Percentiles rank a stretch among this genome's conserved stretches.
These are phyloP conservation scores for Geopemphigus sp. DNA, from an alignment of 1,140 invertebrate species.

Conservation along the genomic window DNA sequence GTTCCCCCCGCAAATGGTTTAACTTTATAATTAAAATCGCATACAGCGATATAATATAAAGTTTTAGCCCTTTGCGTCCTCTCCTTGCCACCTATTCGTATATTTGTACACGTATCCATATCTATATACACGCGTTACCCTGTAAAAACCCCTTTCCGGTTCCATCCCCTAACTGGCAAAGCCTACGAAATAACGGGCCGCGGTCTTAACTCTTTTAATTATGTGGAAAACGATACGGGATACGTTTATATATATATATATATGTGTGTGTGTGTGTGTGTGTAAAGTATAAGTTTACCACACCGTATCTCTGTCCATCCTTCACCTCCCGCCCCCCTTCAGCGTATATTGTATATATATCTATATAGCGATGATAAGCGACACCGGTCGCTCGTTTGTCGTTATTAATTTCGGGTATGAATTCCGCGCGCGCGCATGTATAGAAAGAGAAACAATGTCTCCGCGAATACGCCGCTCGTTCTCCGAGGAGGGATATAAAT, in stretches of 20 bases:
- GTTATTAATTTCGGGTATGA: no score
- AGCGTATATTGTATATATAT: no score
- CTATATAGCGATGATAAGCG: no score
- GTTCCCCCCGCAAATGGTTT: slow-evolving; percentile 44
- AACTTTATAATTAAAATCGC: slow-evolving; percentile 50
- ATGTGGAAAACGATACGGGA: slow-evolving; percentile 35
- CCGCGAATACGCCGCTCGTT: no score
- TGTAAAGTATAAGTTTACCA: not conserved
- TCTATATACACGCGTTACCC: no score
- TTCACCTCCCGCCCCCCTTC: no score
- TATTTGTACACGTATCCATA: no score
- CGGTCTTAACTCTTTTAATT: slow-evolving; percentile 31
- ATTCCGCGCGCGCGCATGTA: no score
- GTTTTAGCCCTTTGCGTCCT: slow-evolving; percentile 17
- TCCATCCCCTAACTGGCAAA: not conserved
- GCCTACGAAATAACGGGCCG: slow-evolving; percentile 3
- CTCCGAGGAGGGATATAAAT: no score
- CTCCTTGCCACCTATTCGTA: not conserved
- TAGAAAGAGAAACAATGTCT: no score
- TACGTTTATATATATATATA: not conserved
- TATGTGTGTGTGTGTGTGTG: not conserved
- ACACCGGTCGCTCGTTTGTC: no score
- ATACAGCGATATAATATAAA: slow-evolving; percentile 45
- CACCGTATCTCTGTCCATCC: no score
- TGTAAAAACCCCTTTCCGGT: not conserved